A percentile compares a stretch with the other conserved stretches of the same genome.
phyloP scores from a whole-genome alignment of 2,797 vertebrate species.

The Rhyacichthys aspro region DNA sequence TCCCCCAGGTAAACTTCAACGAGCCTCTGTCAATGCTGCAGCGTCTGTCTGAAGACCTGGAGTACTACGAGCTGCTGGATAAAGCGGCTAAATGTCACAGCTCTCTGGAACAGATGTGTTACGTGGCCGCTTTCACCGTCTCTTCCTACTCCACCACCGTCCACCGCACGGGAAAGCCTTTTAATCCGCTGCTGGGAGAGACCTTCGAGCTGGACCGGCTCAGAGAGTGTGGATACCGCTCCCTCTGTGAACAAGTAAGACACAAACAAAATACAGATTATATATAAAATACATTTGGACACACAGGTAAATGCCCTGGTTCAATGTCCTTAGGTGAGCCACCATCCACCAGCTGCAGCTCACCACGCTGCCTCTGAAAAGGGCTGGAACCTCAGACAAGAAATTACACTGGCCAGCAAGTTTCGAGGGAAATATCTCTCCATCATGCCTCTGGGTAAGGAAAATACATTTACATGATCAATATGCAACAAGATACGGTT shows the following conservation, averaged over 20 bases:
- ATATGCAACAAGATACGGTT: background rate
- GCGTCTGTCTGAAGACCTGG: slow-evolving; percentile 93
- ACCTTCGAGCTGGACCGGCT: slow-evolving; percentile 93
- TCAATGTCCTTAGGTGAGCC: slow-evolving; percentile 85
- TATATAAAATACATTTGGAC: no score
- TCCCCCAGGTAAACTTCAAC: slow-evolving; percentile 92
- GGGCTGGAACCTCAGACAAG: slow-evolving; percentile 93
- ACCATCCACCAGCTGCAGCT: slow-evolving; percentile 93
- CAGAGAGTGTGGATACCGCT: slow-evolving; percentile 92
- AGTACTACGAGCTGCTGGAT: slow-evolving; percentile 94
- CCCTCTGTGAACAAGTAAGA: slow-evolving; percentile 92
- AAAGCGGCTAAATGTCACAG: slow-evolving; percentile 88
- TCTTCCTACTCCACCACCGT: slow-evolving; percentile 97
- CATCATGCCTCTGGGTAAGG: slow-evolving; percentile 88
- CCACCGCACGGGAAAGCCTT: slow-evolving; percentile 95
- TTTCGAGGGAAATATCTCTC: slow-evolving; percentile 98
- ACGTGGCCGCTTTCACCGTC: slow-evolving; percentile 94
- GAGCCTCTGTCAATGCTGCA: slow-evolving; percentile 98
- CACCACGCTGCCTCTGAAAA: slow-evolving; percentile 92
- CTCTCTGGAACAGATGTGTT: slow-evolving; percentile 93
- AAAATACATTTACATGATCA: background rate
- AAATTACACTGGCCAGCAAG: slow-evolving; percentile 97
- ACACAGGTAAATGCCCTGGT: no score
- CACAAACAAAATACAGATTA: background rate
- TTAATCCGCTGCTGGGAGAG: slow-evolving; percentile 95